Base-by-base conservation (phyloP, 2,113 vertebrate species). In the Cryptomyrus ogoouensis region DNA sequence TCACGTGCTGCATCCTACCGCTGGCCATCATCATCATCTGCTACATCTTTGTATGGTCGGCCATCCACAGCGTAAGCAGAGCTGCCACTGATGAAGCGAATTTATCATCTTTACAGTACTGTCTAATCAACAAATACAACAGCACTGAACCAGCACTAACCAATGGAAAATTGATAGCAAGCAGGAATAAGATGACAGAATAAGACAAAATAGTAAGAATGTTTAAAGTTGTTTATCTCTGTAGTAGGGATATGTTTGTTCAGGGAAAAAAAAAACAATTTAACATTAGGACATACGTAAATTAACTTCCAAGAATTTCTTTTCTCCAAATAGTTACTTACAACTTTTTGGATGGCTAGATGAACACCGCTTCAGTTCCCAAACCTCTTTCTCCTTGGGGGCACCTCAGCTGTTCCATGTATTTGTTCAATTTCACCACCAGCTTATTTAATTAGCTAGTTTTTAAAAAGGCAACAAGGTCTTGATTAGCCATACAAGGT, bases 11-110 rank as follows among this genome's bases (percentile, higher is more conserved):
- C 47, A 3, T 97, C 15, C 3, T 95, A 8, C 97, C 97, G 0
- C 94, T 98, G 66, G 0, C 21, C 2, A 0, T 97, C 92, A 97
- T 98, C 85, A 31, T 98, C 77, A 88, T 97, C 80, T 98, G 97
- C 94, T 98, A 98, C 93, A 88, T 97, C 21, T 95, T 95, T 27
- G 97, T 97, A 88, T 97, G 95, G 96, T 0, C 95, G 94, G 97
- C 97, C 89, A 97, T 98, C 92, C 95, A 93, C 56, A 90, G 95
- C 70, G 97, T 98, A 92, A 94, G 97, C 90, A 47, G 15, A n/a
- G 31, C 39, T 42, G 31, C 2, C 10, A 17, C 21, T 31, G 31
- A 44, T 7, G 21, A 44, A 39, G 74, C 4, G 5, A 19, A 80
- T 80, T 19, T 42, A 2, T 3, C 31, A n/a, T 42, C 10, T 31